A percentile compares a stretch with the other conserved stretches of the same genome.
Conservation (phyloP, 1,140 invertebrate genomes). For the Solenopsis fugax region DNA sequence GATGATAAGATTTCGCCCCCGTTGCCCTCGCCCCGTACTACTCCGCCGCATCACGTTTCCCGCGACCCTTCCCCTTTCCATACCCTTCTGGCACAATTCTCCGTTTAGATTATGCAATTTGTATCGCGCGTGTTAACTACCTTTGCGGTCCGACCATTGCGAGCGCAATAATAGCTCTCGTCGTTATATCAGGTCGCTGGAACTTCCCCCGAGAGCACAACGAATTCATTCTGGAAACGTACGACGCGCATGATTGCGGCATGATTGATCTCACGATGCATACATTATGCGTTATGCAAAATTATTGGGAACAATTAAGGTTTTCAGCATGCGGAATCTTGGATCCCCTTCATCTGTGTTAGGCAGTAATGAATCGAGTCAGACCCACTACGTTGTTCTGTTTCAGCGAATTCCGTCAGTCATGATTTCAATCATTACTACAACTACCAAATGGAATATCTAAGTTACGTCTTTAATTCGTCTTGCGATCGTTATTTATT, state of each 20-base stretch:
- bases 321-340: neutral
- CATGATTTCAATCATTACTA: neutral
- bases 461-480: neutral
- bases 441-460: neutral
- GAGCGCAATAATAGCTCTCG: slow-evolving; percentile 54
- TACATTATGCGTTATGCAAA: neutral
- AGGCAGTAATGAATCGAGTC: too few species aligned
- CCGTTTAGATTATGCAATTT: slow-evolving; percentile 53
- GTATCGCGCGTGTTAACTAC: slow-evolving; percentile 60
- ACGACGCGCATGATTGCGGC: slow-evolving; percentile 8
- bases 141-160: slow-evolving; percentile 44
- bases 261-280: slow-evolving; percentile 35
- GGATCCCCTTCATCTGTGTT: neutral
- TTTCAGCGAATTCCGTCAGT: slow-evolving; percentile 3
- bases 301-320: slow-evolving; percentile 8
- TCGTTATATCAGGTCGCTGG: slow-evolving; percentile 19
- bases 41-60: slow-evolving; percentile 16
- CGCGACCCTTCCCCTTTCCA: neutral
- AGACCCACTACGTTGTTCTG: neutral
- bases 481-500: neutral
- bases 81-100: slow-evolving; percentile 17
- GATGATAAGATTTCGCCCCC: slow-evolving; percentile 79
- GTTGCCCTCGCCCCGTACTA: slow-evolving; percentile 4
- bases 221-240: neutral
- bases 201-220: slow-evolving; percentile 21